These are phyloP conservation scores for Lepidocyrtoides sp. DNA, from an alignment of 2,888 invertebrate species.

Conservation along the genomic window DNA sequence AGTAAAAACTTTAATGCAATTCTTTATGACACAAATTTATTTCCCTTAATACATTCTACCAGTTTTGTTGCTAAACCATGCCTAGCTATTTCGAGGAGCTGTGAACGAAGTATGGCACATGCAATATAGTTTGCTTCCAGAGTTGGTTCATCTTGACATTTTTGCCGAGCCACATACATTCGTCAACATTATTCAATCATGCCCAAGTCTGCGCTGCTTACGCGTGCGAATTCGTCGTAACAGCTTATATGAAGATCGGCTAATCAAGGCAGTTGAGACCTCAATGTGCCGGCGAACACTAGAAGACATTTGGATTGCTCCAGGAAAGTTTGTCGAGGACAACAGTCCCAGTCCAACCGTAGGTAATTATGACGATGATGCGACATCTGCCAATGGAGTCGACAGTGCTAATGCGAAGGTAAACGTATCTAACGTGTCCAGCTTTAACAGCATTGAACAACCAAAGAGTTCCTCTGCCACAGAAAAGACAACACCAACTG, in stretches of 20 bases:
- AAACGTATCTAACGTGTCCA: neutral
- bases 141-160: slow-evolving; percentile 73
- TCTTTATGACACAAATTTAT: too few species aligned
- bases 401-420: neutral
- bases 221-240: slow-evolving; percentile 65
- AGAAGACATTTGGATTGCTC: slow-evolving; percentile 82
- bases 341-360: neutral
- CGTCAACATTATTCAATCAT: slow-evolving; percentile 73
- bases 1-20: too few species aligned
- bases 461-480: neutral
- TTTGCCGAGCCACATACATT: slow-evolving; percentile 79
- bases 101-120: slow-evolving; percentile 76
- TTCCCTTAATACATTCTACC: too few species aligned
- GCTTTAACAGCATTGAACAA: neutral
- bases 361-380: neutral
- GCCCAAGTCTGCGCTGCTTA: slow-evolving; percentile 77
- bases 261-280: slow-evolving; percentile 65
- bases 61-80: neutral
- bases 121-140: slow-evolving; percentile 74
- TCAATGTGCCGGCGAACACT: slow-evolving; percentile 80
- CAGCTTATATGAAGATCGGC: slow-evolving; percentile 59
- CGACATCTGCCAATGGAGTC: neutral
- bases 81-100: slow-evolving; percentile 73
- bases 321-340: slow-evolving; percentile 56
- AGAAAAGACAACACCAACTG: neutral